Base-by-base conservation (phyloP, 2,797 vertebrate species). In the Helostoma temminkii region DNA sequence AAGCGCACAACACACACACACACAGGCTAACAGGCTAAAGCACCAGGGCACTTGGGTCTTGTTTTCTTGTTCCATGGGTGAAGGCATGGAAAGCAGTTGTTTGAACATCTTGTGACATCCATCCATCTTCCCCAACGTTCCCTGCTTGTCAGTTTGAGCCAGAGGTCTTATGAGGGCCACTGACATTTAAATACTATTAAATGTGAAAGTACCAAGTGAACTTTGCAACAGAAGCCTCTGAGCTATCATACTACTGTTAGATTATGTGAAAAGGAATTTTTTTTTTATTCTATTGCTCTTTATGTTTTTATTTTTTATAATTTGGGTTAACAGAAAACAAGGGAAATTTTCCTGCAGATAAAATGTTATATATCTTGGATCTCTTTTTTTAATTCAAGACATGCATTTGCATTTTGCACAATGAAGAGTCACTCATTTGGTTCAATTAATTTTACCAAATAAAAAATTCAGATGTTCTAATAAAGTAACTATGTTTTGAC, bases 21-120 rank as follows among this genome's bases (percentile, higher is more conserved):
- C n/a, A n/a, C n/a, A n/a, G n/a, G n/a, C n/a, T n/a, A 69, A 46
- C 66, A 70, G 15, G 58, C 62, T 57, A 57, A 66, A 78, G 67
- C 54, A 24, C 4, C 28, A 4, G 18, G 14, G 65, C 68, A 28
- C 71, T 74, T 19, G 37, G 45, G 39, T 67, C 67, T 45, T 6
- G 60, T 74, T 78, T 81, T 84, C 72, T 52, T 28, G 6, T 45
- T 48, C 32, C 41, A 42, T 22, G 9, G 58, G 54, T 41, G 21
- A 79, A 26, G 66, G 30, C 68, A 76, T 68, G 34, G 68, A 57
- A 54, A 56, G 37, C 41, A 49, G 42, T 60, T 42, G 15, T 80
- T 82, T 75, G 77, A 76, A 65, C 70, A 66, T 61, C 62, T 68
- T 49, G 60, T 74, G 67, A 76, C 48, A 26, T 60, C 48, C 61